Percentiles rank a stretch among this genome's conserved stretches.
These are phyloP conservation scores for Penaeus indicus DNA, from an alignment of 1,140 invertebrate genomes.

Conservation along the genomic window DNA sequence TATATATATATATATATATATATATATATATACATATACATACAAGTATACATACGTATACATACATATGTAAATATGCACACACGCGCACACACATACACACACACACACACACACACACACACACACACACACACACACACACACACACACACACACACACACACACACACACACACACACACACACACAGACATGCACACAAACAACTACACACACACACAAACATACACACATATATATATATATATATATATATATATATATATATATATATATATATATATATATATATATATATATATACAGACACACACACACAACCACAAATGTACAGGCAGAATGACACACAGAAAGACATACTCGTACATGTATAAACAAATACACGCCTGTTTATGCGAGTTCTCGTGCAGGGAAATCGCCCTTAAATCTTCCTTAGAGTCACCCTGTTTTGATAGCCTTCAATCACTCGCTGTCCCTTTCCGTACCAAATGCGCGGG, in stretches of 20 bases:
- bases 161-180: not conserved
- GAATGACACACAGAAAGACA: not conserved
- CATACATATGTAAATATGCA: too few relatives aligned
- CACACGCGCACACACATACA: too few relatives aligned
- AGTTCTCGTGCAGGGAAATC: not conserved
- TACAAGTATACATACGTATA: too few relatives aligned
- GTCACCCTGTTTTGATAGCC: not conserved
- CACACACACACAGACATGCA: not conserved
- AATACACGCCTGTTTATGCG: not conserved
- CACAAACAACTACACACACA: not conserved
- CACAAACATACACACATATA: not conserved
- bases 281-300: not conserved
- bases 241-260: not conserved
- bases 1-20: too few relatives aligned
- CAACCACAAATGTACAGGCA: not conserved
- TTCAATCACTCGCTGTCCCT: too few relatives aligned
- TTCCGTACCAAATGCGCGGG: too few relatives aligned
- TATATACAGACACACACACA: not conserved
- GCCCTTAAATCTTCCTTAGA: not conserved
- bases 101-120: too few relatives aligned
- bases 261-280: not conserved
- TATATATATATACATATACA: too few relatives aligned
- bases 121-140: too few relatives aligned
- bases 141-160: too few relatives aligned
- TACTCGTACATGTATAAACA: not conserved